Evolutionary conservation across 1,140 invertebrate genomes (phyloP).

Genomic region (Orchestia grillus): DNA sequence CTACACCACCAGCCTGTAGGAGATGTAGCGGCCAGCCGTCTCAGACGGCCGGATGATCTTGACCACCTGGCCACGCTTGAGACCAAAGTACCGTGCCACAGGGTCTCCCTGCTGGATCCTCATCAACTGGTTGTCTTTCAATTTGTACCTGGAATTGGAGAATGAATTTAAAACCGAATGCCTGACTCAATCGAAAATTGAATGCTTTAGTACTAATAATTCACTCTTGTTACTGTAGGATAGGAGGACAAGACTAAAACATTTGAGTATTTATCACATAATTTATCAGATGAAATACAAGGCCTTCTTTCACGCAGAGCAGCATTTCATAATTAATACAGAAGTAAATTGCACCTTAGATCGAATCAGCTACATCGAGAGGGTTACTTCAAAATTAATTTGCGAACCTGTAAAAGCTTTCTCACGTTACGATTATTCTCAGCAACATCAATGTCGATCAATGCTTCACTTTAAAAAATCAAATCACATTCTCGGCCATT

Average conservation of each 20-base stretch:
- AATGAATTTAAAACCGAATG: not conserved
- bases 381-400: not conserved
- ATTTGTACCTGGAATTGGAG: constrained; percentile 76
- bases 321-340: not conserved
- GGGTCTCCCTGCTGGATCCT: constrained; percentile 98
- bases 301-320: not conserved
- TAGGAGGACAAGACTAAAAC: not conserved
- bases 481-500: not conserved
- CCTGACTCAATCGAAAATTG: not conserved
- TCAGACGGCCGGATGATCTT: constrained; percentile 98
- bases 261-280: not conserved
- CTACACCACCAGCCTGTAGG: constrained; percentile 87
- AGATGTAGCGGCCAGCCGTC: constrained; percentile 98
- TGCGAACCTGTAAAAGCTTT: not conserved
- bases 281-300: not conserved
- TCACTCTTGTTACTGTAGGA: not conserved
- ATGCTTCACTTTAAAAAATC: too few relatives aligned
- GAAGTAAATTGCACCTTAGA: not conserved
- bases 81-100: constrained; percentile 96
- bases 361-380: not conserved
- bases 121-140: constrained; percentile 99
- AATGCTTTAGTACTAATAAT: not conserved
- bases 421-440: not conserved
- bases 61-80: constrained; percentile 92
- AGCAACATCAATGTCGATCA: not conserved